These are phyloP conservation scores for Paragorgia papillata DNA, from an alignment of 92 coral and sea anemone species.

Conservation along the genomic window DNA sequence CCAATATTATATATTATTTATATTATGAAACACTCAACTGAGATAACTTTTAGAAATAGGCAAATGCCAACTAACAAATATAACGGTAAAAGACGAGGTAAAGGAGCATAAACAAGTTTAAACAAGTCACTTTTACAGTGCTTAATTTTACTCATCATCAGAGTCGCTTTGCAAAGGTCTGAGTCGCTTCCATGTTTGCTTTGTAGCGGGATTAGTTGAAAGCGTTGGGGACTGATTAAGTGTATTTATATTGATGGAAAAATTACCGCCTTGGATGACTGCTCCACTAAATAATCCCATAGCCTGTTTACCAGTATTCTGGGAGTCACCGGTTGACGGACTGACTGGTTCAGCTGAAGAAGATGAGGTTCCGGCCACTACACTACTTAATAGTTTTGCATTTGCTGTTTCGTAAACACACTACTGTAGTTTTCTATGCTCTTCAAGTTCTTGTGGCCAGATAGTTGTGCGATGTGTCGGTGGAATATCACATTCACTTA, in stretches of 20 bases:
- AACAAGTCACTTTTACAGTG: too few relatives aligned
- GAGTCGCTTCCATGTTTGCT: too few relatives aligned
- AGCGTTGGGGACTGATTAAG: slow-evolving; percentile 52
- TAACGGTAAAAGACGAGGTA: too few relatives aligned
- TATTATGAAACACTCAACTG: too few relatives aligned
- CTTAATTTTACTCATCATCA: too few relatives aligned
- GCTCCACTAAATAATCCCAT: slow-evolving; percentile 50
- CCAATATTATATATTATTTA: too few relatives aligned
- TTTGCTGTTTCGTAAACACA: slow-evolving; percentile 33
- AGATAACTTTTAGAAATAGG: too few relatives aligned
- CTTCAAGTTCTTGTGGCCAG: slow-evolving; percentile 41
- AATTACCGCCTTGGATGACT: slow-evolving; percentile 48
- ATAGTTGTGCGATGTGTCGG: slow-evolving; percentile 29
- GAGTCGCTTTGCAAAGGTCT: too few relatives aligned
- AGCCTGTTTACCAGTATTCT: slow-evolving; percentile 39
- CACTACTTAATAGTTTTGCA: slow-evolving; percentile 35
- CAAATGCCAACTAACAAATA: too few relatives aligned
- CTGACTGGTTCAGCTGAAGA: slow-evolving; percentile 25
- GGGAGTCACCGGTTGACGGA: slow-evolving; percentile 24
- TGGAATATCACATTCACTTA: too few relatives aligned
- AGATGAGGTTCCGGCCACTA: not conserved
- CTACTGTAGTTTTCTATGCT: too few relatives aligned
- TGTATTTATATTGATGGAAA: slow-evolving; percentile 42
- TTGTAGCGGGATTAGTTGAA: not conserved
- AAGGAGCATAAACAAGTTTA: too few relatives aligned